These are phyloP conservation scores for Phoenicopterus ruber DNA, from an alignment of 2,113 vertebrate genomes.

Conservation along the genomic window DNA sequence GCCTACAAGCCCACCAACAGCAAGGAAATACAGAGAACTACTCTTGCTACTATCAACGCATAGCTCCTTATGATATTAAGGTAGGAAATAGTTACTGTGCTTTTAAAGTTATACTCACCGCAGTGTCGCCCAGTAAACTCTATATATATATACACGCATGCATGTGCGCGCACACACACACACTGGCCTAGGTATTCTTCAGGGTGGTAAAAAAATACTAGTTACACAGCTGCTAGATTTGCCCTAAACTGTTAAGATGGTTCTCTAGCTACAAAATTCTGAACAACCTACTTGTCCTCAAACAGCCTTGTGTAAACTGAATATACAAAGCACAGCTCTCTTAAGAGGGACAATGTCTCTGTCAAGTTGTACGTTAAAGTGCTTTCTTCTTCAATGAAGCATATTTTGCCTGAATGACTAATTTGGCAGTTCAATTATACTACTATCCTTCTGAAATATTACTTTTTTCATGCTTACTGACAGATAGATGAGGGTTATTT, in stretches of 20 bases:
- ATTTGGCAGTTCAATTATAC: neutral
- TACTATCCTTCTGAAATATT: neutral
- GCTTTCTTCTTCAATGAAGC: neutral
- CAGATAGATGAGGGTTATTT: neutral
- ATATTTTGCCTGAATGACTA: neutral
- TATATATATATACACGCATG: neutral
- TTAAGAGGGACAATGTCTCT: neutral
- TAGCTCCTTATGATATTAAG: neutral
- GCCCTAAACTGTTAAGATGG: neutral
- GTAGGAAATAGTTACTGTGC: neutral
- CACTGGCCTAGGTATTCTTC: neutral
- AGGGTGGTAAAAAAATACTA: neutral
- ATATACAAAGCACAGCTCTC: neutral
- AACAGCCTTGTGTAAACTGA: neutral
- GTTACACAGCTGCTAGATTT: neutral
- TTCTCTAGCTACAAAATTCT: neutral
- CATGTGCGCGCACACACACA: no score
- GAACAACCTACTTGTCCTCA: neutral
- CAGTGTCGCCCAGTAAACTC: neutral
- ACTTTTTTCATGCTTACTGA: neutral
- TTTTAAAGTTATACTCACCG: neutral
- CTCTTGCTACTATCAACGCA: neutral
- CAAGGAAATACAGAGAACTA: neutral
- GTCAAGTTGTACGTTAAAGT: neutral
- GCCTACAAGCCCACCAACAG: neutral